Base-by-base conservation (phyloP, 2,888 invertebrate genomes). In the Phasia obesa region DNA sequence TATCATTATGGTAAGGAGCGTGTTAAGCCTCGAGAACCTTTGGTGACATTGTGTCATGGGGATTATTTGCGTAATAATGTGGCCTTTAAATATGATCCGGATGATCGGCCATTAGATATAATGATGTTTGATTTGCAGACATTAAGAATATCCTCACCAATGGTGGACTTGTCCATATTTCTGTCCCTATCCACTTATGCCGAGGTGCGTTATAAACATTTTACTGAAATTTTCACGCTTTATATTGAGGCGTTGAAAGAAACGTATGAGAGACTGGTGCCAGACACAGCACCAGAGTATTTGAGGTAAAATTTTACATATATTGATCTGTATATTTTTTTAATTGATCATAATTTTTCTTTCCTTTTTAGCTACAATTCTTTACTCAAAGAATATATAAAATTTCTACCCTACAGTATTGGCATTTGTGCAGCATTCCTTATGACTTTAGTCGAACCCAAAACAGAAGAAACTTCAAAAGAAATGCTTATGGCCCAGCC, bases 121-220 rank as follows among this genome's bases (percentile, higher is more conserved):
- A 89, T 91, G 87, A 90, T 91, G 90, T 91, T 91, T 69, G 91
- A 91, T 86, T 89, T 91, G 55, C 91, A 91, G 85, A 91, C 91
- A 0, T 77, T 91, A 51, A 87, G 90, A 0, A 82, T 89, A 47
- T 87, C 87, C 7, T 91, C 91, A 15, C 91, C 91, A 38, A 91
- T 91, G 91, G 62, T 91, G 0, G 91, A 91, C 83, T 84, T 91
- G 0, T 42, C 86, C 1, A 77, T 88, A 4, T 90, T 91, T 59
- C 75, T 91, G 38, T 85, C 88, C 0, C 53, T 90, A 0, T 91
- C 91, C 3, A 71, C 87, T 1, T 88, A 87, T 59, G 86, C 86
- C 0, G 88, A 88, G 19, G 87, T 90, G 2, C 89, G 91, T 3
- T 55, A 84, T 38, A 73, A 78, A 4, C 42, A 91, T 84, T 91